Evolutionary conservation across 2,888 invertebrate genomes (phyloP).

Genomic region (Melinaea marsaeus): DNA sequence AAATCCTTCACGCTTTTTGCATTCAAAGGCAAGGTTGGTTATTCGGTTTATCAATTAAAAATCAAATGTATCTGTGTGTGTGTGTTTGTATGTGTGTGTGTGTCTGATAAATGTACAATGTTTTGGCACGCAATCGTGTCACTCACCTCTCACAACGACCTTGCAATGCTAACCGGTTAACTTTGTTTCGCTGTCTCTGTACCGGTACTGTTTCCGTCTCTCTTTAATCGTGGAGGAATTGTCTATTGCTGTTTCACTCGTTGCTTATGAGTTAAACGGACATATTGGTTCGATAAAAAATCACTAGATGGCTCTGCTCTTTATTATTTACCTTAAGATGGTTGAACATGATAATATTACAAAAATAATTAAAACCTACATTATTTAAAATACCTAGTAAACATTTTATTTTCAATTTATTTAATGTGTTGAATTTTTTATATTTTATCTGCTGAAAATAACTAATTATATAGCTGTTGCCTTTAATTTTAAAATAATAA

Average conservation of each 20-base stretch:
- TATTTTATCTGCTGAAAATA: too few relatives aligned
- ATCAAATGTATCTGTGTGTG: conserved; percentile 46
- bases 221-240: conserved; percentile 31
- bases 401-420: too few relatives aligned
- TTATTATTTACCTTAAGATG: not conserved
- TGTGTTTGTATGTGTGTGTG: not conserved
- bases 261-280: conserved; percentile 42
- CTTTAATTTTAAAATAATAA: not conserved
- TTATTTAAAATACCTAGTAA: too few relatives aligned
- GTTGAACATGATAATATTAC: too few relatives aligned
- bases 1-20: conserved; percentile 45
- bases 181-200: conserved; percentile 45
- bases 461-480: too few relatives aligned
- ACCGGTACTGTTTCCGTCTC: conserved; percentile 40
- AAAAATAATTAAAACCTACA: too few relatives aligned
- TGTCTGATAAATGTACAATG: conserved; percentile 52
- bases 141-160: conserved; percentile 70
- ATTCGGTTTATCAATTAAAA: conserved; percentile 54
- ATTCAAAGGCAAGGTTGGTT: conserved; percentile 44
- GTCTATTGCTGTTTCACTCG: conserved; percentile 20
- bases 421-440: too few relatives aligned
- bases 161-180: conserved; percentile 77
- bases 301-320: conserved; percentile 14
- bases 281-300: conserved; percentile 25
- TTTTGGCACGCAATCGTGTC: conserved; percentile 68